These are phyloP conservation scores for Chionis minor DNA, from an alignment of 2,113 vertebrate species.

Conservation along the genomic window DNA sequence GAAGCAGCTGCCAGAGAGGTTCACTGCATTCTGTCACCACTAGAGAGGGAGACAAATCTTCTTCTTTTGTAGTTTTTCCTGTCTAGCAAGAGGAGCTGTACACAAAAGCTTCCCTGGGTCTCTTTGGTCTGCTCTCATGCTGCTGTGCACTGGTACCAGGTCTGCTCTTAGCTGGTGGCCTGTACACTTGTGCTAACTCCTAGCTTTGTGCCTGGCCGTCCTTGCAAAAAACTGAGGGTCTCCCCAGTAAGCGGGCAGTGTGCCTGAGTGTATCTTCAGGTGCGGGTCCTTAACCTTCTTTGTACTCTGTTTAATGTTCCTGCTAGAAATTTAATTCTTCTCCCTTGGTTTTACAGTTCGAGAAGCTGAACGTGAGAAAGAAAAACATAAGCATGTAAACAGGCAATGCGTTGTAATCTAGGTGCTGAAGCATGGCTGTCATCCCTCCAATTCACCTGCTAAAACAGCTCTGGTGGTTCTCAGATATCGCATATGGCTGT, in stretches of 20 bases:
- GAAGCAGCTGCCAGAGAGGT: not conserved
- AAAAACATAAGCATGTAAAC: not conserved
- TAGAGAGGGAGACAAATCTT: not conserved
- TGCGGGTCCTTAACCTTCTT: not conserved
- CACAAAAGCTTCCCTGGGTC: not conserved
- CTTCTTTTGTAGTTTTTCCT: not conserved
- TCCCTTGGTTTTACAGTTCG: not conserved
- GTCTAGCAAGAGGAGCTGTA: not conserved
- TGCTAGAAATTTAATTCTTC: not conserved
- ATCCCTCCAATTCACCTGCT: not conserved
- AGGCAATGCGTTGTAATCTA: not conserved
- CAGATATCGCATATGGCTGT: not conserved
- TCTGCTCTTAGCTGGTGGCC: not conserved
- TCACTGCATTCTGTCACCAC: not conserved
- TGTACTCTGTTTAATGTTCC: not conserved
- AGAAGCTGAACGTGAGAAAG: not conserved
- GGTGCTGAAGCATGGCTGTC: not conserved
- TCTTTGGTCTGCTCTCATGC: not conserved
- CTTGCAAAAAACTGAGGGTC: not conserved
- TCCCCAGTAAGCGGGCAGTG: not conserved
- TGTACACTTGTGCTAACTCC: accelerated
- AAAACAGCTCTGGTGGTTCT: not conserved
- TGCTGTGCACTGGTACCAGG: not conserved
- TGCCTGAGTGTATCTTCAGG: not conserved
- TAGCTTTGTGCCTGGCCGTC: not conserved